These are phyloP conservation scores for Propsilocerus akamusi DNA, from an alignment of 1,140 invertebrate species.

Conservation along the genomic window DNA sequence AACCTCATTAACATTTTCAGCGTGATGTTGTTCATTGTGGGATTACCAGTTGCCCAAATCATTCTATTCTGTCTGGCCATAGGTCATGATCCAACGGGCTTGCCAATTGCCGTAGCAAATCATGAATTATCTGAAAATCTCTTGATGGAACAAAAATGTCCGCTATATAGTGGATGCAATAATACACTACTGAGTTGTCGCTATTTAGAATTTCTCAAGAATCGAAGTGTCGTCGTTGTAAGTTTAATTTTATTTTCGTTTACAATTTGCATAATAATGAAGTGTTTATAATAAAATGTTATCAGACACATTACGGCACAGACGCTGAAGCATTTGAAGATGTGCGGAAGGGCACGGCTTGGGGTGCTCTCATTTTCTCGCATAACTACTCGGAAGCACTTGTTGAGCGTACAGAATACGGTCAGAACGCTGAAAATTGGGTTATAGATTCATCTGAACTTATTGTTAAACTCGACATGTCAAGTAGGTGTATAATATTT, in stretches of 20 bases:
- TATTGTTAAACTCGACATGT: slow-evolving; percentile 70
- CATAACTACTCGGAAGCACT: slow-evolving; percentile 66
- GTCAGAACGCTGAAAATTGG: slow-evolving; percentile 43
- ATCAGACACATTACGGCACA: slow-evolving; percentile 27
- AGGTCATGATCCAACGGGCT: slow-evolving; percentile 67
- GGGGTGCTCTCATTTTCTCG: slow-evolving; percentile 66
- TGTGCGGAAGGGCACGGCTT: slow-evolving; percentile 53
- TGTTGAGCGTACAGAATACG: slow-evolving; percentile 44
- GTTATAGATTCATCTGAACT: slow-evolving; percentile 55
- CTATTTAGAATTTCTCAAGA: slow-evolving; percentile 47
- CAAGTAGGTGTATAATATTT: slow-evolving; percentile 50
- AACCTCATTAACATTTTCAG: slow-evolving; percentile 27
- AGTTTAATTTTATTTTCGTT: slow-evolving; percentile 15
- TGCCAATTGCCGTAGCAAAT: slow-evolving; percentile 74
- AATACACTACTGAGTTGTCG: slow-evolving; percentile 51
- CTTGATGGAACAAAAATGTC: slow-evolving; percentile 28
- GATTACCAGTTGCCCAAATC: slow-evolving; percentile 80
- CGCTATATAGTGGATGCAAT: slow-evolving; percentile 37
- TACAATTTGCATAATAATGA: not conserved
- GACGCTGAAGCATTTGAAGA: slow-evolving; percentile 41
- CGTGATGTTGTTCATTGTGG: slow-evolving; percentile 77
- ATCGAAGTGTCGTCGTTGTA: slow-evolving; percentile 37
- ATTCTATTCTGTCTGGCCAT: slow-evolving; percentile 88
- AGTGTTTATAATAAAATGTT: slow-evolving; percentile 1
- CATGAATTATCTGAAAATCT: slow-evolving; percentile 46